Evolutionary conservation across 2,113 vertebrate genomes (phyloP).

Genomic region (Malurus melanocephalus): DNA sequence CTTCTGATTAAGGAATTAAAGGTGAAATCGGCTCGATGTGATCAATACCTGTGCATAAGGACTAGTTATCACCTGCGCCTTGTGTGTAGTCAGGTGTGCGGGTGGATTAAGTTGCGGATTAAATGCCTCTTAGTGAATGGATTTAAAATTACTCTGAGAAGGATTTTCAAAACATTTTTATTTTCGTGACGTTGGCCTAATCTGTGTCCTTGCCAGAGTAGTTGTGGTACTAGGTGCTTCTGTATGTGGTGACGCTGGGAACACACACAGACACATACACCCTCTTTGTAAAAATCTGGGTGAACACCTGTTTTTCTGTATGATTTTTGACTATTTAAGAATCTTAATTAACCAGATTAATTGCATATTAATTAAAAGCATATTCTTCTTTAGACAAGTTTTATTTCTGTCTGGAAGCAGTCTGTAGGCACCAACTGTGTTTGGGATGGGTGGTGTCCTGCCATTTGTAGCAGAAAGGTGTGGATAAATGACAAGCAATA

Average conservation of each 20-base stretch:
- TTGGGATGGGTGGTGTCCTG: not conserved
- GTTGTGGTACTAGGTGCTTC: not conserved
- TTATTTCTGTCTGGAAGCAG: not conserved
- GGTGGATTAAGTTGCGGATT: not conserved
- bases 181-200: not conserved
- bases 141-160: not conserved
- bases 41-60: not conserved
- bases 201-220: not conserved
- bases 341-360: not conserved
- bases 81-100: not conserved
- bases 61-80: not conserved
- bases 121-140: not conserved
- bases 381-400: not conserved
- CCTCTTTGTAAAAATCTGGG: not conserved
- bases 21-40: not conserved
- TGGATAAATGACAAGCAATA: not conserved
- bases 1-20: not conserved
- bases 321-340: not conserved
- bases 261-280: accelerated
- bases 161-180: not conserved
- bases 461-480: not conserved
- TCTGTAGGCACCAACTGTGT: not conserved
- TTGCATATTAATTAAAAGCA: not conserved
- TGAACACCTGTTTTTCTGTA: not conserved
- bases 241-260: not conserved